Base-by-base conservation (phyloP, 2,888 invertebrate genomes). In the Leucophora obtusa region DNA sequence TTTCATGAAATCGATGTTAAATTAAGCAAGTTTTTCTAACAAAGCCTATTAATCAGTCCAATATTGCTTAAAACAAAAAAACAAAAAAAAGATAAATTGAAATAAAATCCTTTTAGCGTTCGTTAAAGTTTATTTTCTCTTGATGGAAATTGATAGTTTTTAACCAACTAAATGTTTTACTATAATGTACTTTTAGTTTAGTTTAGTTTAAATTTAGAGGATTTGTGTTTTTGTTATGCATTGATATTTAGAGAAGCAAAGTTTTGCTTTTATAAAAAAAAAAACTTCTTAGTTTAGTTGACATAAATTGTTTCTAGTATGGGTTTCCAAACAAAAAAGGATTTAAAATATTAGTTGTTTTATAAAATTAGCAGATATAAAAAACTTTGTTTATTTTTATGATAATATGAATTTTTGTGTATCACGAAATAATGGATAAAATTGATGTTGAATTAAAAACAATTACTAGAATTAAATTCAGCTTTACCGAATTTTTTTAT, bases 261-360 rank as follows among this genome's bases (percentile, higher is more conserved):
- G 9, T 18, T 58, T 63, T 50, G 33, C 51, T 69, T 73, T 24
- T 24, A 7, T 50, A n/a, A n/a, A 47, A 18, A 21, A 53, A 11
- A 28, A 28, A 28, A 7, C 5, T 28, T 28, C 43, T 58, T 79
- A 68, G 62, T 56, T 78, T 73, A 79, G 73, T 73, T 79, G 79
- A 79, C 79, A 79, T 69, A 73, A 79, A 73, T 79, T 79, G 73
- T 69, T 54, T 68, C 59, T 60, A 58, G 60, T 58, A 54, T 38
- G 28, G 54, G 43, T 59, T 43, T 24, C 17, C 17, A 15, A 35
- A 17, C 1, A 28, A 28, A 28, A 28, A 50, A 63, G 0, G 38
- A 14, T 58, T 65, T 35, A 8, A 35, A 10, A 1, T 51, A 38
- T 51, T 38, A 28, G 51, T 66, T 51, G 18, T 9, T 24, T 11